phyloP scores from a whole-genome alignment of 53 echinoderm and acorn worm genomes.

The Holothuria leucospilota region DNA sequence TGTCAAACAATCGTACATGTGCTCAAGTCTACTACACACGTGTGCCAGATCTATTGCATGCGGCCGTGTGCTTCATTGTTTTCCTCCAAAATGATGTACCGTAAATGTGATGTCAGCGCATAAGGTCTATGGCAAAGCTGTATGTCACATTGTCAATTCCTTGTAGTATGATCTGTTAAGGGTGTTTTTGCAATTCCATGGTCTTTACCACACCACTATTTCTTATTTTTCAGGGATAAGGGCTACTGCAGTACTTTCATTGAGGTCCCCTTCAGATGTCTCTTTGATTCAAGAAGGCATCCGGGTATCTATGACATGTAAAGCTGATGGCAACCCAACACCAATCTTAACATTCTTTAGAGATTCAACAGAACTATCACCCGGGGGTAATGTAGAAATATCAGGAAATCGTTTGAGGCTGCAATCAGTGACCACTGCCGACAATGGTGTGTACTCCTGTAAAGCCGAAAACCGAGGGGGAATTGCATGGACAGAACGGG shows the following conservation, averaged over 20 bases:
- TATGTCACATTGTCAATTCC: too few species aligned
- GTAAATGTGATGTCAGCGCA: too few species aligned
- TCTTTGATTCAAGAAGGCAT: conserved; percentile 62
- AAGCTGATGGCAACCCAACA: conserved; percentile 69
- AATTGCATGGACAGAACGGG: conserved; percentile 52
- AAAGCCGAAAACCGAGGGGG: conserved; percentile 71
- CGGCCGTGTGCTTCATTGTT: too few species aligned
- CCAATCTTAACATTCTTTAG: conserved; percentile 70
- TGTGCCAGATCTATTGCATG: too few species aligned
- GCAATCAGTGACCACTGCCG: conserved; percentile 40
- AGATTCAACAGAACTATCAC: conserved; percentile 46
- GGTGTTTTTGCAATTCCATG: too few species aligned
- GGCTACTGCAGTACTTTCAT: conserved; percentile 56
- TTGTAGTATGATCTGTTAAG: not conserved
- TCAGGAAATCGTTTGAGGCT: conserved; percentile 53
- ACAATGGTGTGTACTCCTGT: conserved; percentile 81
- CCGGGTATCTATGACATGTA: conserved; percentile 71
- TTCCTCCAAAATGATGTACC: too few species aligned
- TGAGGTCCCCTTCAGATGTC: conserved; percentile 57
- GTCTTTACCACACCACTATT: too few species aligned
- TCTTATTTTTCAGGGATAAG: conserved; percentile 72
- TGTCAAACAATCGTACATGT: too few species aligned
- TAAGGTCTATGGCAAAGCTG: too few species aligned
- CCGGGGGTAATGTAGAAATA: conserved; percentile 49
- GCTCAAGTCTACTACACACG: too few species aligned